Base-by-base conservation (phyloP, 2,113 vertebrate species). In the Myrmecobius fasciatus region DNA sequence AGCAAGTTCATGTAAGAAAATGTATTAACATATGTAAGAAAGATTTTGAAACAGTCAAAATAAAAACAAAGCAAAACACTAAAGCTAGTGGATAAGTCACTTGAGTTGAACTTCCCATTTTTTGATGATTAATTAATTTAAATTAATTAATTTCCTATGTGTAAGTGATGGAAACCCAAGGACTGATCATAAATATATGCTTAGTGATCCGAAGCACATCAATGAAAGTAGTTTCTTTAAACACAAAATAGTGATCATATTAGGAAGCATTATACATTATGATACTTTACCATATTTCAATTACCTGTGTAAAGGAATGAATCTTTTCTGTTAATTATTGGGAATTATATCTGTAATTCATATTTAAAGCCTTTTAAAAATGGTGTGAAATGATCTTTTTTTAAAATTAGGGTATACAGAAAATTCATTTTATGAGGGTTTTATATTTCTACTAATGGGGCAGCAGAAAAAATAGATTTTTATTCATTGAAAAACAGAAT, bases 81-180 rank as follows among this genome's bases (percentile, higher is more conserved):
- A 89, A n/a, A 53, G 49, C n/a, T 9, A 51, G 56, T 1, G 91
- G 52, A 52, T 28, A 36, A 26, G 8, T 12, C 22, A 20, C 36
- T 36, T 1, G n/a, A 43, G 25, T 8, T 3, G 3, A 53, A 52
- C 1, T 3, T 17, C 25, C 0, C 2, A n/a, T 52, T 89, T 89
- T 83, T 0, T 25, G 46, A 47, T 7, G 5, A 8, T 0, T 11
- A 54, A 8, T 0, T 53, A 89, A 6, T 1, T 0, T 31, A 52
- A n/a, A n/a, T n/a, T n/a, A n/a, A n/a, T n/a, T n/a, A n/a, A n/a
- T n/a, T 51, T 93, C 36, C 12, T 36, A 0, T 11, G 3, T 14
- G 91, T 11, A 53, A 52, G 88, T 28, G 60, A 24, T 8, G 9
- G 46, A 43, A 52, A 17, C 25, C 60, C 60, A 9, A 4, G 31